Evolutionary conservation across 2,888 invertebrate species (phyloP), one percentile per base, ranked within the genome.

Genomic region (Acanthococcus lagerstroemiae): DNA sequence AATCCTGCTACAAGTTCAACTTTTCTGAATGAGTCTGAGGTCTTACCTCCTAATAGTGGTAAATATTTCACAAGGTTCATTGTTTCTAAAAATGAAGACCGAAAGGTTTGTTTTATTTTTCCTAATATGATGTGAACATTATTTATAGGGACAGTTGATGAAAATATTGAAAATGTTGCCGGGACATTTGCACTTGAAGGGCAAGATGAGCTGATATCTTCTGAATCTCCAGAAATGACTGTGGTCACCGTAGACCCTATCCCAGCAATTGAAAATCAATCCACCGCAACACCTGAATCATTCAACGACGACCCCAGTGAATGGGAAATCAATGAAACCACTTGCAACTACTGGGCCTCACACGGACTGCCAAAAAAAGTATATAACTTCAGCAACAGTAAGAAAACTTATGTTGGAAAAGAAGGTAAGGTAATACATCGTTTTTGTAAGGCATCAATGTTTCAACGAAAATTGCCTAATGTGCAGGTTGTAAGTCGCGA

Each of bases 261-360:
- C n/a, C n/a, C n/a, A n/a, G n/a, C n/a, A n/a, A n/a, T n/a, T n/a
- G n/a, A n/a, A n/a, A n/a, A n/a, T n/a, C n/a, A n/a, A n/a, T n/a
- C n/a, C n/a, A n/a, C n/a, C n/a, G n/a, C n/a, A n/a, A n/a, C n/a
- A n/a, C n/a, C n/a, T n/a, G n/a, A n/a, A n/a, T n/a, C n/a, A n/a
- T 37, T 37, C 12, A 37, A 37, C 12, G 37, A 37, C 37, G 73
- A 75, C 30, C 50, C 63, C 25, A 19, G 22, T 30, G 56, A 56
- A 19, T 56, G 56, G 56, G 30, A n/a, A 56, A 19, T 56, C 22
- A 12, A 30, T 56, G 37, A 56, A 9, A 26, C 27, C 37, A 56
- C 56, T 27, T 19, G 17, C 37, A 30, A 56, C 30, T 22, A 56
- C 37, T 46, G 26, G 24, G 44, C 46, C 21, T 37, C 22, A 15